Percentiles rank a stretch among this genome's conserved stretches.
Evolutionary conservation across 1,140 invertebrate species (phyloP).

Genomic region (Parasteatoda tepidariorum): DNA sequence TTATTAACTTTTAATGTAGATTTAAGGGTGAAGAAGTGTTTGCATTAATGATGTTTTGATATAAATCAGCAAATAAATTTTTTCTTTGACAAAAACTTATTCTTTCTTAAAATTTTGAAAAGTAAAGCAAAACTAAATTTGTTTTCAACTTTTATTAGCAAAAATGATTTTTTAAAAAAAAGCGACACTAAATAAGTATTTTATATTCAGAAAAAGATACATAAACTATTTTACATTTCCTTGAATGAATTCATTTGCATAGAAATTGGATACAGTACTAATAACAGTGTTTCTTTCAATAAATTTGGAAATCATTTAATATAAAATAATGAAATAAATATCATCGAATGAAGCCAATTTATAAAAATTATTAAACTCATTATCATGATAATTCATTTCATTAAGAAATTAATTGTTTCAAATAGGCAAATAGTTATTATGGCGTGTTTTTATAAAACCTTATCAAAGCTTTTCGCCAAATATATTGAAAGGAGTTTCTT

Average conservation of each 20-base stretch:
- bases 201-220: too few species aligned
- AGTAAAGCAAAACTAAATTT: too few species aligned
- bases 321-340: conserved; percentile 47
- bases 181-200: too few species aligned
- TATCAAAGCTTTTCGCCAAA: neutral
- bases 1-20: too few species aligned
- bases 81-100: too few species aligned
- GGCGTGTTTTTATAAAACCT: neutral
- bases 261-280: conserved; percentile 39
- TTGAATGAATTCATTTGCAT: conserved; percentile 14
- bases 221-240: too few species aligned
- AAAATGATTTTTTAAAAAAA: too few species aligned
- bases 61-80: too few species aligned
- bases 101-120: too few species aligned
- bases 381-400: conserved; percentile 53
- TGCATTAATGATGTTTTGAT: too few species aligned
- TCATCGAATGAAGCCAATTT: conserved; percentile 29
- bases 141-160: too few species aligned
- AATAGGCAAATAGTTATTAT: neutral
- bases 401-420: conserved; percentile 51
- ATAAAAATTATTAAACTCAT: conserved; percentile 39
- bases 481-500: neutral
- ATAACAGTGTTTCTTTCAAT: conserved; percentile 3
- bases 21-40: too few species aligned
- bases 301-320: conserved; percentile 1